Evolutionary conservation across 2,797 vertebrate species (phyloP), one percentile per base, ranked within the genome.

Genomic region (Megaceryle alcyon): DNA sequence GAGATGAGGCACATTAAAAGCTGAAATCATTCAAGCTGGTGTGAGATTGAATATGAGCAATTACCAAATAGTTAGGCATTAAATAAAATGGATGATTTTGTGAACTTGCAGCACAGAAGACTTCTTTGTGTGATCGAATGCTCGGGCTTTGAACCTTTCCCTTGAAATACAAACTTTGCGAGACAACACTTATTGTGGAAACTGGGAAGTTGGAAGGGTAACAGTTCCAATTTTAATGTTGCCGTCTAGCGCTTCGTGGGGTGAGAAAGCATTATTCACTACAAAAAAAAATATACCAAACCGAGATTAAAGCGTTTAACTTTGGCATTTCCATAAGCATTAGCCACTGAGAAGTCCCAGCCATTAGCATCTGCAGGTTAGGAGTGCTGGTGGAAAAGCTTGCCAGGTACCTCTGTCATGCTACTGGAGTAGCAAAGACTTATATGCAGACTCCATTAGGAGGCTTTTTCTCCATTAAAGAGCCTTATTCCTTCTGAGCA

Each of bases 1-100:
- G 93, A 97, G 97, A 97, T 79, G 94, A 98, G 97, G 94, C 97
- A 95, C 96, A 97, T 97, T 97, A 98, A 97, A 94, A 97, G 97
- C 97, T 97, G 94, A 95, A 97, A 96, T 97, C 96, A 96, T 93
- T 97, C 97, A 88, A 92, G 96, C 96, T 54, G 94, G 89, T 91
- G 78, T 94, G 95, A 95, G 96, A 86, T 92, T 94, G 97, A 98
- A 96, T 90, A 95, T 94, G 96, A 97, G 95, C 97, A 97, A 98
- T 98, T 98, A 98, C 93, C 96, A 94, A 96, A 97, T 72, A 97
- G 97, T 97, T 97, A 97, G 88, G 97, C 91, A 92, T 97, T 92
- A 95, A 97, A 97, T 94, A 93, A 97, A 97, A 97, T 33, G 88
- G 94, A 92, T 59, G 90, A 94, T 97, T 97, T 95, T 86, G 84